Evolutionary conservation across 2,113 vertebrate genomes (phyloP), one percentile per base, ranked within the genome.

Genomic region (Rhinolophus sinicus): DNA sequence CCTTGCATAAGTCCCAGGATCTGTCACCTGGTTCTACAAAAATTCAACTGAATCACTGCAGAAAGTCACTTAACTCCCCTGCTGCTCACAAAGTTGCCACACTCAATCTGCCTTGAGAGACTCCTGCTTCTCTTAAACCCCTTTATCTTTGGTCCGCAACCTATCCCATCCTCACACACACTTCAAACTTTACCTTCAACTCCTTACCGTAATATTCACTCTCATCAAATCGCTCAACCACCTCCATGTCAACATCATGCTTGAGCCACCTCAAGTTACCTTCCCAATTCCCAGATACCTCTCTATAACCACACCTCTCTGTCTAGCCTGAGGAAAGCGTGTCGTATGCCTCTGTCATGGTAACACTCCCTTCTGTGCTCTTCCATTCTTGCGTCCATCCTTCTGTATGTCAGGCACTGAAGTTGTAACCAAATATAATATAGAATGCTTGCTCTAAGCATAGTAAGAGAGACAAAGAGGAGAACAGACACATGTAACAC

Each of bases 321-420:
- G 30, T 92, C 58, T 18, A 22, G 26, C 19, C 73, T 1, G 9
- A 76, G 40, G 0, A 35, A 81, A 62, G 58, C 4, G 12, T 64
- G 12, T 9, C 35, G 62, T 0, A 14, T 0, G 22, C 21, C 15
- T 52, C 67, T 60, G 22, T n/a, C 15, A 21, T 16, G 6, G 35
- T 21, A 44, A 95, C 40, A 14, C 9, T 47, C 62, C 28, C 9
- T 0, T 28, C 21, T 67, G 33, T 22, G 10, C 2, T 70, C 1
- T 2, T 13, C 2, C 7, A 5, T 38, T 15, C 12, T 76, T 90
- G 15, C 8, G 26, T 77, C 15, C 15, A 12, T 14, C 18, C 11
- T 91, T 90, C 22, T 64, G 3, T 65, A 26, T 54, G 19, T 10
- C 47, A 40, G 26, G 10, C 65, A 77, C 18, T 28, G 35, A 93